These are phyloP conservation scores for Oenanthe oenanthe DNA, from an alignment of 2,113 vertebrate genomes.

Conservation along the genomic window DNA sequence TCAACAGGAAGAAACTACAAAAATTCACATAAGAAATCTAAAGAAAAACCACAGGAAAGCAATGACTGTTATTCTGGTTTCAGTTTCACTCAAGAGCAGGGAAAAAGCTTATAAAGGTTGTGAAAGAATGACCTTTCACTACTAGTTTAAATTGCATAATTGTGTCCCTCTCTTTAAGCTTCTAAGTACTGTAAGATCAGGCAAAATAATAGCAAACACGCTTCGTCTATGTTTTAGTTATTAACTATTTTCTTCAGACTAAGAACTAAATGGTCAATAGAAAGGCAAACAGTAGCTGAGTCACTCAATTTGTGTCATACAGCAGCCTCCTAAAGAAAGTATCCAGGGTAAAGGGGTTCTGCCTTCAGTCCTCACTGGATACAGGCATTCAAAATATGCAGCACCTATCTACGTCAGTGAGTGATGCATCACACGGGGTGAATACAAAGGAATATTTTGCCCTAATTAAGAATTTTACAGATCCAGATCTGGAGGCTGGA, in stretches of 20 bases:
- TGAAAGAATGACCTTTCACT: background rate
- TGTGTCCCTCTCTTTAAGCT: background rate
- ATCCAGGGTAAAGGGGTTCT: background rate
- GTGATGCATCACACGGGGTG: background rate
- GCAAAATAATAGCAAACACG: slow-evolving; percentile 49
- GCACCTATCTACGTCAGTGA: background rate
- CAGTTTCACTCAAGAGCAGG: background rate
- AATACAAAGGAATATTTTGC: background rate
- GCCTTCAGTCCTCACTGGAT: background rate
- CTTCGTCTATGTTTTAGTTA: slow-evolving; percentile 3
- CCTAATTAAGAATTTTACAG: slow-evolving; percentile 38
- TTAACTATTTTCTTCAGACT: slow-evolving; percentile 56
- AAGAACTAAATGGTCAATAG: slow-evolving; percentile 36
- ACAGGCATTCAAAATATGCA: slow-evolving; percentile 30
- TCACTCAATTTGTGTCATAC: slow-evolving; percentile 26
- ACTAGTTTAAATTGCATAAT: background rate
- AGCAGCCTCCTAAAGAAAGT: slow-evolving; percentile 28
- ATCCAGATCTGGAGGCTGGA: background rate
- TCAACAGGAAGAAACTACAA: background rate
- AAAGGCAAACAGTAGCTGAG: slow-evolving; percentile 65
- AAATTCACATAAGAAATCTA: background rate
- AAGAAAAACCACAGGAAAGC: background rate
- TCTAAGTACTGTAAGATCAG: background rate
- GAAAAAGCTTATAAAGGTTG: background rate
- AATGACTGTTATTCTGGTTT: background rate